These are phyloP conservation scores for Microplitis manilae DNA, from an alignment of 2,888 invertebrate species.

Conservation along the genomic window DNA sequence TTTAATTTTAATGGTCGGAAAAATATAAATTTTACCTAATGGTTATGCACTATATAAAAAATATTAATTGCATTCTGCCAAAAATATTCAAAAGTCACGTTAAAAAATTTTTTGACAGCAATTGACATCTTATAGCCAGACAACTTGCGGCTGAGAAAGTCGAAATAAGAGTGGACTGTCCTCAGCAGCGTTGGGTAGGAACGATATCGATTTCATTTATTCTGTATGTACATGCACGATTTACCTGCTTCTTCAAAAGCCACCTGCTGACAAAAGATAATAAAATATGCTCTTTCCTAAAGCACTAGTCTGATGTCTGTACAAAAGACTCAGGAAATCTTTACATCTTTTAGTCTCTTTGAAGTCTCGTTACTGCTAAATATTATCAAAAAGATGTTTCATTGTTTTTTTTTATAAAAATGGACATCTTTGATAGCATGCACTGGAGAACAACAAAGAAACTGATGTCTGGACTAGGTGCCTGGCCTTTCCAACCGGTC, in stretches of 20 bases:
- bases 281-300: not conserved
- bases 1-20: too few species aligned
- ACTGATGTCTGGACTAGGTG: slow-evolving; percentile 29
- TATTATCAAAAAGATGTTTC: not conserved
- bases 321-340: not conserved
- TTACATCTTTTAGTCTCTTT: not conserved
- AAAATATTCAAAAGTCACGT: too few species aligned
- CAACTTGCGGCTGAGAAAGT: not conserved
- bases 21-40: too few species aligned
- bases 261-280: not conserved
- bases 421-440: slow-evolving; percentile 23
- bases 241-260: too few species aligned
- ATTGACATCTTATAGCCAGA: not conserved
- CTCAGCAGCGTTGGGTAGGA: not conserved
- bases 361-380: not conserved
- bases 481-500: slow-evolving; percentile 31
- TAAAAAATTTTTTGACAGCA: not conserved
- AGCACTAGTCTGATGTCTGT: not conserved
- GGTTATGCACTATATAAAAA: too few species aligned
- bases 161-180: not conserved
- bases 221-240: not conserved
- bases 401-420: not conserved
- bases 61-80: too few species aligned
- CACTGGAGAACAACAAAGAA: slow-evolving; percentile 29
- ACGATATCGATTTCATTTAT: not conserved